phyloP scores from a whole-genome alignment of 53 echinoderm and acorn worm genomes.

The Pentamera pediparva region DNA sequence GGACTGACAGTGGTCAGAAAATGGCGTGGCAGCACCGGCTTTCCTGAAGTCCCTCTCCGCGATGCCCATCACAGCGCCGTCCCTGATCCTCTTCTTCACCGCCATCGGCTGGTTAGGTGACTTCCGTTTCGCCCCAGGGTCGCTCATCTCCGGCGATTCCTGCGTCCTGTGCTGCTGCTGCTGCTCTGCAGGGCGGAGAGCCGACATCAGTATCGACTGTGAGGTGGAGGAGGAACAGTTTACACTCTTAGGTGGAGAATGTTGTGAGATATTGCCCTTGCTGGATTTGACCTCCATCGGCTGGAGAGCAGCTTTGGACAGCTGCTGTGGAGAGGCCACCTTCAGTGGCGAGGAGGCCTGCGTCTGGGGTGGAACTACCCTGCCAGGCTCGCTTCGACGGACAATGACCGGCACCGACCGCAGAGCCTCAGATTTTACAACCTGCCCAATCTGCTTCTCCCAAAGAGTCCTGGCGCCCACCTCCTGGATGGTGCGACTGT shows the following conservation, averaged over 20 bases:
- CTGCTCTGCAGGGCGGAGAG: slow-evolving; percentile 66
- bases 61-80: slow-evolving; percentile 25
- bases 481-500: slow-evolving; percentile 5
- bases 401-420: slow-evolving; percentile 86
- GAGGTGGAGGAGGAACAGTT: slow-evolving; percentile 46
- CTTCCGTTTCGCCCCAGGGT: slow-evolving; percentile 56
- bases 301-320: slow-evolving; percentile 78
- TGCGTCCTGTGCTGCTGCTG: slow-evolving; percentile 9
- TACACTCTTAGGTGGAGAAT: slow-evolving; percentile 38
- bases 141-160: slow-evolving; percentile 11
- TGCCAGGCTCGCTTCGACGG: slow-evolving; percentile 59
- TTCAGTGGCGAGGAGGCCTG: slow-evolving; percentile 64
- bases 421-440: slow-evolving; percentile 38
- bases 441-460: slow-evolving; percentile 18
- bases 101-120: slow-evolving; percentile 39
- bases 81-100: slow-evolving; percentile 60
- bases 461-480: slow-evolving; percentile 28
- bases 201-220: slow-evolving; percentile 84
- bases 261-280: slow-evolving; percentile 29
- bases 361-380: slow-evolving; percentile 56
- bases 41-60: slow-evolving; percentile 20
- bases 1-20: slow-evolving; percentile 58
- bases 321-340: slow-evolving; percentile 85
- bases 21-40: slow-evolving; percentile 44
- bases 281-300: slow-evolving; percentile 58